Conservation (phyloP, 2,113 vertebrate species). For the Pseudorasbora parva region DNA sequence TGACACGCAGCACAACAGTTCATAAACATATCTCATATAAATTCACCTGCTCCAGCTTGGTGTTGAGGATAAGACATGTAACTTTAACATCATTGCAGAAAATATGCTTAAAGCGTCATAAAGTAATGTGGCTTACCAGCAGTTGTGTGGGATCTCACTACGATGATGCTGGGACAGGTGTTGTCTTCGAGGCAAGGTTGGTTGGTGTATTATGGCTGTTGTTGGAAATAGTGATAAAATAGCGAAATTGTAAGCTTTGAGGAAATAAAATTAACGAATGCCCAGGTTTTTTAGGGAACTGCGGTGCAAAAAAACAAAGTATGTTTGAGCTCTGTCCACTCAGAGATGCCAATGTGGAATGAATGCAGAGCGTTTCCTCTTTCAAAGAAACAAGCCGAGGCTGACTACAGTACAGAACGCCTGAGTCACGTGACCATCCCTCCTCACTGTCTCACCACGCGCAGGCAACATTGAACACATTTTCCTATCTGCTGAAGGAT, state of each 20-base stretch:
- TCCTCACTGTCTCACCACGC: neutral
- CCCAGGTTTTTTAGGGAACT: neutral
- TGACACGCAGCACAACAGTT: neutral
- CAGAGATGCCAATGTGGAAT: neutral
- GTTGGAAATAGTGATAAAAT: neutral
- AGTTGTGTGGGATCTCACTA: neutral
- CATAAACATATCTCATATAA: neutral
- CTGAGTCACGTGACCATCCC: slow-evolving; percentile 26
- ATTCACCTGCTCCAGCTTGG: neutral
- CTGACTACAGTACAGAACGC: slow-evolving; percentile 16
- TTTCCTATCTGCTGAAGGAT: neutral
- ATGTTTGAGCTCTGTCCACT: neutral
- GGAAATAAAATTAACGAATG: neutral
- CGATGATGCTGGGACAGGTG: slow-evolving; percentile 28
- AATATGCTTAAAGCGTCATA: neutral
- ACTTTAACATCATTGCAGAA: neutral
- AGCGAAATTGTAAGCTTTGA: neutral
- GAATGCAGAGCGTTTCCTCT: neutral
- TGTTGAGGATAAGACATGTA: neutral
- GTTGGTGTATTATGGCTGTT: neutral
- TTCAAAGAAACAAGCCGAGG: slow-evolving; percentile 25
- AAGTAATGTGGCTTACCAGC: slow-evolving; percentile 17
- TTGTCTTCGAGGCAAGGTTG: neutral
- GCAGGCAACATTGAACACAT: neutral
- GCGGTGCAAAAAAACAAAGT: neutral